phyloP scores from a whole-genome alignment of 2,888 invertebrate genomes.

The Agriopis leucophaearia region DNA sequence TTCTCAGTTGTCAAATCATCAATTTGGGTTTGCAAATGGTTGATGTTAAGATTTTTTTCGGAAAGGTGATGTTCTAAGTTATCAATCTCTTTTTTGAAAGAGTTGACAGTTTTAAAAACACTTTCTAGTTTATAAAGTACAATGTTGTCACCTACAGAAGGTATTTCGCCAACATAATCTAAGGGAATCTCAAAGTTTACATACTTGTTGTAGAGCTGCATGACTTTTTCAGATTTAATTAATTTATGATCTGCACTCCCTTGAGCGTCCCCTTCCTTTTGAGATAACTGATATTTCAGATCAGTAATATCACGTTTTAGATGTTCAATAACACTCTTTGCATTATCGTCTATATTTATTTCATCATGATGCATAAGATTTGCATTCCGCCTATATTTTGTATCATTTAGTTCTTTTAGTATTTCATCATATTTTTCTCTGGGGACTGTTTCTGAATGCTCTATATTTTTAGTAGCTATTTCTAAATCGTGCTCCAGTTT shows the following conservation, averaged over 20 bases:
- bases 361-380: slow-evolving; percentile 73
- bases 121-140: slow-evolving; percentile 81
- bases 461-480: slow-evolving; percentile 63
- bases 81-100: slow-evolving; percentile 87
- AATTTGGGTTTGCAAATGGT: slow-evolving; percentile 83
- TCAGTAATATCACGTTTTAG: slow-evolving; percentile 80
- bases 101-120: slow-evolving; percentile 84
- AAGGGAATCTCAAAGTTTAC: slow-evolving; percentile 81
- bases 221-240: slow-evolving; percentile 73
- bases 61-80: slow-evolving; percentile 85
- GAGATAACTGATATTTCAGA: slow-evolving; percentile 70
- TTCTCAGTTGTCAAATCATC: slow-evolving; percentile 84
- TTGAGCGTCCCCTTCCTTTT: slow-evolving; percentile 59
- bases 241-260: slow-evolving; percentile 60
- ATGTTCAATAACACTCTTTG: slow-evolving; percentile 81
- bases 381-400: slow-evolving; percentile 67
- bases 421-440: slow-evolving; percentile 72
- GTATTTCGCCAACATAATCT: slow-evolving; percentile 80
- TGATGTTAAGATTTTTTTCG: slow-evolving; percentile 84
- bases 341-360: slow-evolving; percentile 81
- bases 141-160: slow-evolving; percentile 71
- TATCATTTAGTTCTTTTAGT: slow-evolving; percentile 68
- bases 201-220: slow-evolving; percentile 79
- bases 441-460: slow-evolving; percentile 66
- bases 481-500: slow-evolving; percentile 81